Percentiles rank a stretch among this genome's conserved stretches.
Evolutionary conservation across 1,140 invertebrate genomes (phyloP).

Genomic region (Zaprionus vittiger): DNA sequence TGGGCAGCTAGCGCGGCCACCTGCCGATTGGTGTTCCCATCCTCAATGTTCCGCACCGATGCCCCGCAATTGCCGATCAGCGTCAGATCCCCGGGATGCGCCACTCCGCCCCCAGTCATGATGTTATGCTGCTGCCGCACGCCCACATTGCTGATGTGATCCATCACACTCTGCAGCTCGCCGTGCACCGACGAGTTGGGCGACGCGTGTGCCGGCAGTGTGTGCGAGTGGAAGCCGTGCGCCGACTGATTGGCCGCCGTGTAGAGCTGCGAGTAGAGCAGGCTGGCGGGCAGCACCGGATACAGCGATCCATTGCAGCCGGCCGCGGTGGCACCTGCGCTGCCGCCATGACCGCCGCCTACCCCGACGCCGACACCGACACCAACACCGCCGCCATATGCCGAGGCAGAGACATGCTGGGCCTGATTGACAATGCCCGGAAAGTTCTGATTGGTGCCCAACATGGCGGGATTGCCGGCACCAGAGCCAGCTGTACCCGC

Average conservation of each 20-base stretch:
- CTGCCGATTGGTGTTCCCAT: conserved; percentile 84
- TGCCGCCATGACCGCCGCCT: conserved; percentile 66
- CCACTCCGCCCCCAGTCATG: conserved; percentile 84
- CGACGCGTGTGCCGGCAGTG: conserved; percentile 87
- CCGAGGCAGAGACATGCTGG: conserved; percentile 73
- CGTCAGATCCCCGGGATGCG: conserved; percentile 85
- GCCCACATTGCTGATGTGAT: conserved; percentile 87
- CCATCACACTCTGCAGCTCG: conserved; percentile 89
- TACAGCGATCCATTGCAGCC: conserved; percentile 88
- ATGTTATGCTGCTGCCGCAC: conserved; percentile 86
- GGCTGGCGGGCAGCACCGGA: conserved; percentile 90
- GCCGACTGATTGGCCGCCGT: conserved; percentile 90
- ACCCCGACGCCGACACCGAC: conserved; percentile 47
- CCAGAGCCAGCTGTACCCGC: conserved; percentile 85
- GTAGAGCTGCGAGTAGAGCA: conserved; percentile 93
- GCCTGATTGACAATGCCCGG: conserved; percentile 78
- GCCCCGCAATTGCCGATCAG: conserved; percentile 87
- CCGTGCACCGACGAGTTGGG: conserved; percentile 87
- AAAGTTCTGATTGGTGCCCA: conserved; percentile 81
- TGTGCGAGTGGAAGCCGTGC: conserved; percentile 89
- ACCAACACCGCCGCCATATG: conserved; percentile 44
- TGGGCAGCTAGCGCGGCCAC: conserved; percentile 86
- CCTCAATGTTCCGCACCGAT: conserved; percentile 87
- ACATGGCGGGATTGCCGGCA: conserved; percentile 85
- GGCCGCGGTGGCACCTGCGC: conserved; percentile 57